Conservation (phyloP, 2,888 invertebrate genomes). For the Microlaimidae sp. region DNA sequence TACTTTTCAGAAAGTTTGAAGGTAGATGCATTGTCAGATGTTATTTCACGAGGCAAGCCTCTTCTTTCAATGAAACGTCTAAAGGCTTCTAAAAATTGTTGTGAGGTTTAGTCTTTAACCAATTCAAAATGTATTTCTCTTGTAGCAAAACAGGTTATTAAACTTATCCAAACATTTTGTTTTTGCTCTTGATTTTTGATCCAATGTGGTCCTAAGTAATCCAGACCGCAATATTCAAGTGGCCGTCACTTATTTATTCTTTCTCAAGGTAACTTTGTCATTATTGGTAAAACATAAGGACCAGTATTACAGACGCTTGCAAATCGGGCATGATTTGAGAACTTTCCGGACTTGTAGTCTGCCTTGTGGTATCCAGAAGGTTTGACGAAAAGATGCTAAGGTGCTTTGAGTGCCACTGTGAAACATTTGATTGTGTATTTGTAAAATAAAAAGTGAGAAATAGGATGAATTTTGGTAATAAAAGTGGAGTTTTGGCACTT, state of each 20-base stretch:
- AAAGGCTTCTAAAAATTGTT: slow-evolving; percentile 14
- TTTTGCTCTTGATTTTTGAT: background rate
- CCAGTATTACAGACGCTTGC: background rate
- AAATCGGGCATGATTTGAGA: slow-evolving; percentile 8
- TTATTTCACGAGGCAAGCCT: slow-evolving; percentile 15
- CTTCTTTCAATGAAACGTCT: slow-evolving; percentile 14
- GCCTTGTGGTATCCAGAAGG: slow-evolving; percentile 15
- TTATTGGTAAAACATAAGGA: slow-evolving; percentile 3
- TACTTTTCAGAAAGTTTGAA: slow-evolving; percentile 35
- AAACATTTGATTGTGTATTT: too few relatives aligned
- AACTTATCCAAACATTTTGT: slow-evolving; percentile 5
- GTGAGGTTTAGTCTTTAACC: slow-evolving; percentile 5
- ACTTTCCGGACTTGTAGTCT: background rate
- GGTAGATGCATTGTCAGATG: slow-evolving; percentile 35
- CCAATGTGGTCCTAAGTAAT: slow-evolving; percentile 18
- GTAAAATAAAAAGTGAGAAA: too few relatives aligned
- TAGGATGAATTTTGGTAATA: too few relatives aligned
- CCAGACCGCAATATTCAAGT: slow-evolving; percentile 18
- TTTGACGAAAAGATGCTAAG: background rate
- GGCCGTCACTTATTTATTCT: slow-evolving; percentile 14
- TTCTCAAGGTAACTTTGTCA: slow-evolving; percentile 13
- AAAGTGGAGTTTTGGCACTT: too few relatives aligned
- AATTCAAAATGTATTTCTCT: slow-evolving; percentile 17
- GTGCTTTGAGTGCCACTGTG: slow-evolving; percentile 1
- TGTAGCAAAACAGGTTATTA: slow-evolving; percentile 17